Percentiles rank a stretch among this genome's conserved stretches.
phyloP scores from a whole-genome alignment of 2,797 vertebrate genomes.

The Rousettus madagascariensis region DNA sequence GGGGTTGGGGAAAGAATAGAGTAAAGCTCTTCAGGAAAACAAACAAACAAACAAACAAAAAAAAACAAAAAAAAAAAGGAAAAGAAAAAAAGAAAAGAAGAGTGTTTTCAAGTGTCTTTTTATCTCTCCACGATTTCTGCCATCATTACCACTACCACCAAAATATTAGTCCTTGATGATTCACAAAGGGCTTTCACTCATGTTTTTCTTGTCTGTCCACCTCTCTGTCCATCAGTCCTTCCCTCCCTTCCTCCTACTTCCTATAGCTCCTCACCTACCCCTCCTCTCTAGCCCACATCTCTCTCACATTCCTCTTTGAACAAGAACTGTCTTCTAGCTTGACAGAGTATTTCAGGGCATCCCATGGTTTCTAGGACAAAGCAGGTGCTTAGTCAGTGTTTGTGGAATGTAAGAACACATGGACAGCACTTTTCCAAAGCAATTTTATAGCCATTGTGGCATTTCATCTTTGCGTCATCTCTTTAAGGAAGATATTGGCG shows the following conservation, averaged over 20 bases:
- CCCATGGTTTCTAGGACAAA: not conserved
- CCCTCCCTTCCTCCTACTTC: not conserved
- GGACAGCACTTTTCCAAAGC: too few relatives aligned
- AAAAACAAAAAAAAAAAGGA: too few relatives aligned
- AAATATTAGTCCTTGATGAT: too few relatives aligned
- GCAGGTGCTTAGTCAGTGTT: not conserved
- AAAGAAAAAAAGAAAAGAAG: not conserved
- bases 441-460: not conserved
- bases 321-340: not conserved
- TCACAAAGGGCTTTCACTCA: not conserved
- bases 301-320: not conserved
- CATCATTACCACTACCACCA: accelerated
- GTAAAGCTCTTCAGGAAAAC: not conserved
- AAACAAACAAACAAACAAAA: not conserved
- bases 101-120: not conserved
- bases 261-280: not conserved
- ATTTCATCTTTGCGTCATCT: accelerated
- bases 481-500: not conserved
- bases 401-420: not conserved
- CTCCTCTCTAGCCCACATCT: not conserved
- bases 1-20: not conserved
- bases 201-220: not conserved
- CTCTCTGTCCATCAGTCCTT: not conserved
- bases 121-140: not conserved
- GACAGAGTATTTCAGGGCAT: not conserved